phyloP scores from a whole-genome alignment of 30 jellyfish, hydroid and myxozoan genomes.

The Turritopsis rubra region DNA sequence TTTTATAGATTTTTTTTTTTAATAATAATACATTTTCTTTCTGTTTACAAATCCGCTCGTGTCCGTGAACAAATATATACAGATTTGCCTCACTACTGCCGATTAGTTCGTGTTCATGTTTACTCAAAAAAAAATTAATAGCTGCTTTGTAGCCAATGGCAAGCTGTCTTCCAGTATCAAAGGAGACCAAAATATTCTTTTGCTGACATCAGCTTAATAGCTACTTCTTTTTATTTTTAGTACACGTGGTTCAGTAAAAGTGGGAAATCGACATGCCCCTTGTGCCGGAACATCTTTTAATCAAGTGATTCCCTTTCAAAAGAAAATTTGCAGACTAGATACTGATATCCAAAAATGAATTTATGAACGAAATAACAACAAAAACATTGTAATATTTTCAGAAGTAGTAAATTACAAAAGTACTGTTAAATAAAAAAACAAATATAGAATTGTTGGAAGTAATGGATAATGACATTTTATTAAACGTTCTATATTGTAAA shows the following conservation, averaged over 20 bases:
- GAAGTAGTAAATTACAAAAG: not conserved
- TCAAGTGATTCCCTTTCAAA: too few species aligned
- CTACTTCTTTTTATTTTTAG: slow-evolving; percentile 38
- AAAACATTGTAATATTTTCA: not conserved
- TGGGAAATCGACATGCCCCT: slow-evolving; percentile 96
- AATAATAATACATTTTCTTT: too few species aligned
- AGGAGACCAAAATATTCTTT: not conserved
- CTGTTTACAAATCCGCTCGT: not conserved
- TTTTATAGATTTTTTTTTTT: too few species aligned
- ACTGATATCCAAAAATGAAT: too few species aligned
- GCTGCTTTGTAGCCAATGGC: not conserved
- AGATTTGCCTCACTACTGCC: not conserved
- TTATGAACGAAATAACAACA: too few species aligned
- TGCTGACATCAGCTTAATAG: not conserved
- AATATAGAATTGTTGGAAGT: not conserved
- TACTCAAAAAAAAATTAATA: not conserved
- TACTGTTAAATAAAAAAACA: too few species aligned
- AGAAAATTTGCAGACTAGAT: too few species aligned
- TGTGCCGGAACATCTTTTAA: slow-evolving; percentile 78
- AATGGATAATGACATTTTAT: not conserved
- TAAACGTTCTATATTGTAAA: not conserved
- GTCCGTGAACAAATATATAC: not conserved
- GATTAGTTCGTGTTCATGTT: not conserved
- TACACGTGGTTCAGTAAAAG: slow-evolving; percentile 98
- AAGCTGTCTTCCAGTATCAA: not conserved